phyloP scores from a whole-genome alignment of 2,113 vertebrate species.

The Mobula hypostoma region DNA sequence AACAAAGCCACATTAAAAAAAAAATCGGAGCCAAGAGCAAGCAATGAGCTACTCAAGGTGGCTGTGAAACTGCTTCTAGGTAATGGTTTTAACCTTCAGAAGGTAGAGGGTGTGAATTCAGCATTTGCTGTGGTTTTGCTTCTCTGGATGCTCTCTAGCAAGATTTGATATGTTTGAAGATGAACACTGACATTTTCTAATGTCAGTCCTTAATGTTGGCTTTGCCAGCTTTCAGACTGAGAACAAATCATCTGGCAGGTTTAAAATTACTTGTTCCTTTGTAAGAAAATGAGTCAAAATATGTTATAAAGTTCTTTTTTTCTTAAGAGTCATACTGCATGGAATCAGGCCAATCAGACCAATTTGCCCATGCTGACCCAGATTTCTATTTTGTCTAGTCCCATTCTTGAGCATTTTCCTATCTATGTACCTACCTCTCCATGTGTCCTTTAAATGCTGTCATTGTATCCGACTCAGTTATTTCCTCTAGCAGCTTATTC shows the following conservation, averaged over 20 bases:
- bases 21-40: too few relatives aligned
- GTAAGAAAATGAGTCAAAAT: not conserved
- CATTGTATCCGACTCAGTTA: too few relatives aligned
- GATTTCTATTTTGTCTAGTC: too few relatives aligned
- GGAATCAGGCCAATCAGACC: too few relatives aligned
- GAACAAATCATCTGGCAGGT: not conserved
- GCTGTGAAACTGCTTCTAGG: not conserved
- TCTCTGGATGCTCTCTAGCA: not conserved
- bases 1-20: too few relatives aligned
- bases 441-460: too few relatives aligned
- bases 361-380: too few relatives aligned
- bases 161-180: not conserved
- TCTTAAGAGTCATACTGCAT: too few relatives aligned
- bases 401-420: too few relatives aligned
- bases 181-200: not conserved
- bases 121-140: not conserved
- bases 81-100: not conserved
- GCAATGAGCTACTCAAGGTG: not conserved
- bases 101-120: not conserved
- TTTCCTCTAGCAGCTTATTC: too few relatives aligned
- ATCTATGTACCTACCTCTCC: too few relatives aligned
- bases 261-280: not conserved
- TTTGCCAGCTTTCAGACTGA: not conserved
- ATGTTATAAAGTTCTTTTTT: not conserved
- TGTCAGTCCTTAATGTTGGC: not conserved